These are phyloP conservation scores for Scomber japonicus DNA, from an alignment of 2,113 vertebrate species.

Conservation along the genomic window DNA sequence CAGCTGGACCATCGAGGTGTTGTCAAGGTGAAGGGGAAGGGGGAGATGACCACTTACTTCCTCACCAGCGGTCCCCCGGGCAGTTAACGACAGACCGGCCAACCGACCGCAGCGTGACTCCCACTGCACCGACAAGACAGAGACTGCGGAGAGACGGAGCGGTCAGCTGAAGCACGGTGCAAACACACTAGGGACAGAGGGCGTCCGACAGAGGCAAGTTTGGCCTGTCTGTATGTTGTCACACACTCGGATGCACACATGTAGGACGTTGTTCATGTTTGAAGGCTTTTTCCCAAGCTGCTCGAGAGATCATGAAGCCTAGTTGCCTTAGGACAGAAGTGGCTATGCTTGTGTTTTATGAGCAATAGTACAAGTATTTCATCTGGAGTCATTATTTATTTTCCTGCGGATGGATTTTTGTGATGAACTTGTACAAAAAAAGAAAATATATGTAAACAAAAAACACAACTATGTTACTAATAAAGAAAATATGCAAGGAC, in stretches of 20 bases:
- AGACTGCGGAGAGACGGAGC: constrained; percentile 62
- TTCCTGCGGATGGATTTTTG: constrained; percentile 60
- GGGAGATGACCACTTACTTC: constrained; percentile 98
- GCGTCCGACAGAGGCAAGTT: constrained; percentile 26
- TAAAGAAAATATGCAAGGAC: constrained; percentile 82
- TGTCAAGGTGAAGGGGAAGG: constrained; percentile 98
- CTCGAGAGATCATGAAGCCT: constrained; percentile 77
- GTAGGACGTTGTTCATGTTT: constrained; percentile 52
- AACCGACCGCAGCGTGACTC: constrained; percentile 60
- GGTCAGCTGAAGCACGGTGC: constrained; percentile 39
- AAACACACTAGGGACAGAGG: constrained; percentile 54
- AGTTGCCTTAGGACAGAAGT: constrained; percentile 83
- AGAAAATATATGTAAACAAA: constrained; percentile 9
- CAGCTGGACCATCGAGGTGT: constrained; percentile 93
- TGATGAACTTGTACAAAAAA: constrained; percentile 54
- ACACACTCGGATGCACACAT: constrained; percentile 55
- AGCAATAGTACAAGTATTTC: constrained; percentile 79
- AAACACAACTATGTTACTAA: constrained; percentile 57
- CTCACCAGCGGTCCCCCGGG: constrained; percentile 91
- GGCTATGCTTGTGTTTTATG: constrained; percentile 70
- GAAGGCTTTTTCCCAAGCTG: constrained; percentile 69
- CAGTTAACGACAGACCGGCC: constrained; percentile 85
- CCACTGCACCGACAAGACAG: constrained; percentile 71
- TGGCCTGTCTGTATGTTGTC: constrained; percentile 47
- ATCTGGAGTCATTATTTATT: constrained; percentile 84